Conservation (phyloP, 2,113 vertebrate species). For the Phyllostomus discolor region DNA sequence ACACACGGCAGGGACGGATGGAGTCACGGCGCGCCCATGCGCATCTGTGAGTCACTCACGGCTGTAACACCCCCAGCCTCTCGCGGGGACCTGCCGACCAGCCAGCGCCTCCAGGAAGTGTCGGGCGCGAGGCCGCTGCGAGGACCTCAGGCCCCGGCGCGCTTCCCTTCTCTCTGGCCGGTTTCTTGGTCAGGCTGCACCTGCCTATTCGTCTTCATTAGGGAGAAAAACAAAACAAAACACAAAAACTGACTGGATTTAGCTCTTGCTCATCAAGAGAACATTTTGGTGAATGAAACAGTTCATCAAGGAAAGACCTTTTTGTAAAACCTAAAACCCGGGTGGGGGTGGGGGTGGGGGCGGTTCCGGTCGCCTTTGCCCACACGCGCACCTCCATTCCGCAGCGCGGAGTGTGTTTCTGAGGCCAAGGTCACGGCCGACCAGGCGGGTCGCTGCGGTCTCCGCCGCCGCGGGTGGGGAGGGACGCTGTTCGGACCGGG, state of each 20-base stretch:
- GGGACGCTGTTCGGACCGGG: background rate
- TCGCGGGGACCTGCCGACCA: background rate
- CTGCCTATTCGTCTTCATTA: background rate
- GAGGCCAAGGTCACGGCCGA: background rate
- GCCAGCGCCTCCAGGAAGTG: background rate
- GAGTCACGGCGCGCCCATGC: background rate
- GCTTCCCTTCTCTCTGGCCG: background rate
- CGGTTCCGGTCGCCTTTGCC: background rate
- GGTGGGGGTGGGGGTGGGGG: background rate
- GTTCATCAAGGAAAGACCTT: background rate
- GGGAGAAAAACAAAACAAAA: background rate
- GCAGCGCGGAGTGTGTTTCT: background rate
- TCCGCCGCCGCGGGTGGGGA: background rate
- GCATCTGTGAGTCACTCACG: background rate
- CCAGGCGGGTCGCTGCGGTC: background rate
- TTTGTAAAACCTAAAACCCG: background rate
- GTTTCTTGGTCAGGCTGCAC: background rate
- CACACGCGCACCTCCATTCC: background rate
- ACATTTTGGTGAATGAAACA: background rate
- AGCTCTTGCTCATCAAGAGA: background rate
- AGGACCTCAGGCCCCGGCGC: background rate
- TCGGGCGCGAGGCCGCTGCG: background rate
- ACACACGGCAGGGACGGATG: background rate
- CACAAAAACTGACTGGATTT: background rate
- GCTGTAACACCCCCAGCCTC: background rate